Evolutionary conservation across 2,888 invertebrate species (phyloP).

Genomic region (Epinotia ramella): DNA sequence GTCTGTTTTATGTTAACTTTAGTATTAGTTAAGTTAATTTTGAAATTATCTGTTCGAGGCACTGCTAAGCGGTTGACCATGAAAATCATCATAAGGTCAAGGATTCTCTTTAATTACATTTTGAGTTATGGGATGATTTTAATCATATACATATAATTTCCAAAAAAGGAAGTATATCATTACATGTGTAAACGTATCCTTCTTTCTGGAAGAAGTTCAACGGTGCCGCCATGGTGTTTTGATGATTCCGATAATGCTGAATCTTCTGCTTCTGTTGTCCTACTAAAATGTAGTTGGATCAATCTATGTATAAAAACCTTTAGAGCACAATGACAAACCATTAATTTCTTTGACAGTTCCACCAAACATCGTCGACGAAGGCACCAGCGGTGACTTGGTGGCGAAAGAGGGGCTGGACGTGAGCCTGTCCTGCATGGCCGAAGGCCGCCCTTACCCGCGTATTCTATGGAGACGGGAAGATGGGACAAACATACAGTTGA

Average conservation of each 20-base stretch:
- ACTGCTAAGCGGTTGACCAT: neutral
- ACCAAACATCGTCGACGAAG: conserved; percentile 91
- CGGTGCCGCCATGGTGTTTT: too few relatives aligned
- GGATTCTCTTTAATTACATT: neutral
- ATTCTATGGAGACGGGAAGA: conserved; percentile 88
- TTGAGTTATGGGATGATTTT: too few relatives aligned
- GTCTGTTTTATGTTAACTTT: conserved; percentile 20
- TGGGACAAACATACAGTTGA: conserved; percentile 83
- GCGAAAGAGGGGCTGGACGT: conserved; percentile 91
- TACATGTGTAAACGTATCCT: too few relatives aligned
- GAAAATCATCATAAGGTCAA: neutral
- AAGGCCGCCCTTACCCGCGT: conserved; percentile 89
- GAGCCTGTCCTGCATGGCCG: conserved; percentile 89
- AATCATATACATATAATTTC: too few relatives aligned
- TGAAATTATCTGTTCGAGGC: neutral
- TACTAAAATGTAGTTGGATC: too few relatives aligned
- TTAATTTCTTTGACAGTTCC: conserved; percentile 85
- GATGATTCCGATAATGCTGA: too few relatives aligned
- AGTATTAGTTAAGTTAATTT: neutral
- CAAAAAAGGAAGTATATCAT: too few relatives aligned
- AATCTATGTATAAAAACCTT: neutral
- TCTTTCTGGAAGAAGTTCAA: too few relatives aligned
- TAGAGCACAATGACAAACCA: neutral
- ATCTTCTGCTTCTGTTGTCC: too few relatives aligned
- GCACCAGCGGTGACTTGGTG: conserved; percentile 90